A percentile compares a stretch with the other conserved stretches of the same genome.
Evolutionary conservation across 2,888 invertebrate genomes (phyloP).

Genomic region (Crepidodera aurea): DNA sequence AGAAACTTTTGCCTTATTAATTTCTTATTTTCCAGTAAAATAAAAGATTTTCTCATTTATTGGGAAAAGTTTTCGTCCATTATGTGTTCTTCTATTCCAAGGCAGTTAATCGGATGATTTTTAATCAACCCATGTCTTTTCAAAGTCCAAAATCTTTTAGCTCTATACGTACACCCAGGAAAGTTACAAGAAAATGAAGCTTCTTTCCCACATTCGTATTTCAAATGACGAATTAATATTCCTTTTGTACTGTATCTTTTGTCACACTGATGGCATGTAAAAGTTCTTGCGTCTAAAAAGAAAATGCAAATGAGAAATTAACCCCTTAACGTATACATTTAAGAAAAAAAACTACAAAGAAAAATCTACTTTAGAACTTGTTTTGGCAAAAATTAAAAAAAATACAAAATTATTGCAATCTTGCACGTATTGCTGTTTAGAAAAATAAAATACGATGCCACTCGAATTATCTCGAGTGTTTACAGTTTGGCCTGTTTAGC

Average conservation of each 20-base stretch:
- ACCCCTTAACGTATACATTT: too few species aligned
- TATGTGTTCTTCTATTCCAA: neutral
- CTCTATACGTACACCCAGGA: constrained; percentile 37
- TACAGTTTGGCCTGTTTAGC: too few species aligned
- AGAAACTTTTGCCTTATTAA: too few species aligned
- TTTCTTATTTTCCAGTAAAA: too few species aligned
- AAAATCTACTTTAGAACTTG: too few species aligned
- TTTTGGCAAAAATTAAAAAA: too few species aligned
- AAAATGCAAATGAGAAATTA: neutral
- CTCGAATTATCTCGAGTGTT: too few species aligned
- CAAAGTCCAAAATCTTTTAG: constrained; percentile 37
- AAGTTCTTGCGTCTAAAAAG: constrained; percentile 6
- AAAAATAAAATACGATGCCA: too few species aligned
- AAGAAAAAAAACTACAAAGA: too few species aligned
- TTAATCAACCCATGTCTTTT: constrained; percentile 24
- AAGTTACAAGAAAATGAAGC: constrained; percentile 52
- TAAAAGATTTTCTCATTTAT: too few species aligned
- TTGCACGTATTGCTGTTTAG: too few species aligned
- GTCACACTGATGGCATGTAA: constrained; percentile 74
- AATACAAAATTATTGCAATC: too few species aligned
- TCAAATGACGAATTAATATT: constrained; percentile 67
- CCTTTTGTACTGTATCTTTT: constrained; percentile 81
- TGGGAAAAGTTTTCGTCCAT: neutral
- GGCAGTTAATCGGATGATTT: neutral
- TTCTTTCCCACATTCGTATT: constrained; percentile 39